Percentiles rank a stretch among this genome's conserved stretches.
phyloP scores from a whole-genome alignment of 2,113 vertebrate species.

The Aleadryas rufinucha region DNA sequence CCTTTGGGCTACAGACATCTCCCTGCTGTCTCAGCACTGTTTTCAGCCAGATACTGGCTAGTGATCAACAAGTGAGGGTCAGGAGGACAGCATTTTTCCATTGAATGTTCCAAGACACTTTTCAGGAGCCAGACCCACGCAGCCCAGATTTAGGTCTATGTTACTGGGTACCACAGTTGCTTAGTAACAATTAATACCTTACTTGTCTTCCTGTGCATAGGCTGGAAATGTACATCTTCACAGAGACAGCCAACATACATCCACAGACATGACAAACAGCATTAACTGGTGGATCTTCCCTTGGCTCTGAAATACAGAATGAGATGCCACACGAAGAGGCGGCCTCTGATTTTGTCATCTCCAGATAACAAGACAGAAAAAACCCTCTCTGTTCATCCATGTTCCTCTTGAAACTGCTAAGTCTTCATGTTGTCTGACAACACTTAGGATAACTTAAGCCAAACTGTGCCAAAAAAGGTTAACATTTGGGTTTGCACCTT shows the following conservation, averaged over 20 bases:
- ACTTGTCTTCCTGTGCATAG: not conserved
- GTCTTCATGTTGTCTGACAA: not conserved
- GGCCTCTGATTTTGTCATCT: not conserved
- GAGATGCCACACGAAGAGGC: not conserved
- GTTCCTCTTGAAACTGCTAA: not conserved
- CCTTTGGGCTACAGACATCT: not conserved
- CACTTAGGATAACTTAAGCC: not conserved
- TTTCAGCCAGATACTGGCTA: not conserved
- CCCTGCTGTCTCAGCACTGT: not conserved
- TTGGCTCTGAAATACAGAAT: not conserved
- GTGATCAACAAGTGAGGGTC: not conserved
- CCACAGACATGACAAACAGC: not conserved
- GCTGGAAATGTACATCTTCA: not conserved
- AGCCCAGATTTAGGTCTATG: not conserved
- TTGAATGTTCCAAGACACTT: not conserved
- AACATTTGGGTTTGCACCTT: not conserved
- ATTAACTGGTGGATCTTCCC: not conserved
- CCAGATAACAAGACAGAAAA: not conserved
- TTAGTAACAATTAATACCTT: not conserved
- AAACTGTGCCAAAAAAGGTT: not conserved
- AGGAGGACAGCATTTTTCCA: conserved; percentile 1
- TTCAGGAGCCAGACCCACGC: not conserved
- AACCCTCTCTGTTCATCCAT: not conserved
- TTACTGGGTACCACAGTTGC: not conserved
- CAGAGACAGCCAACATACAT: not conserved